phyloP scores from a whole-genome alignment of 2,113 vertebrate genomes.

The Callaeas wilsoni region DNA sequence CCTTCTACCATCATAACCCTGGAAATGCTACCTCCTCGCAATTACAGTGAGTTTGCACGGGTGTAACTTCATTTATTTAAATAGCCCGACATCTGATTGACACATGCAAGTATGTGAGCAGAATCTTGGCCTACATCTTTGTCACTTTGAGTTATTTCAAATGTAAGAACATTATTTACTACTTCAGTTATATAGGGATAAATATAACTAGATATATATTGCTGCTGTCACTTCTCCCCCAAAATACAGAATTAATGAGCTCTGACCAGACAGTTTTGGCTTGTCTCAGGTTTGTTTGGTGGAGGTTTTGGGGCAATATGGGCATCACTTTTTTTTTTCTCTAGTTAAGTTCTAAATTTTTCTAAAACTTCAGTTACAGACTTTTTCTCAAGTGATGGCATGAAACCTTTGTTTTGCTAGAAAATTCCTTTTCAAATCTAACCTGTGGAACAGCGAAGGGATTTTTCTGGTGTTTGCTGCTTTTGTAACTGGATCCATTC shows the following conservation, averaged over 20 bases:
- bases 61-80: conserved; percentile 32
- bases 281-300: not conserved
- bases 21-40: not conserved
- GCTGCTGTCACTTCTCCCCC: not conserved
- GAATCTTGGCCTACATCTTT: conserved; percentile 1
- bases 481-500: not conserved
- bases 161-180: conserved; percentile 23
- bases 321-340: not conserved
- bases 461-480: not conserved
- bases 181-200: not conserved
- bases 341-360: not conserved
- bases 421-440: not conserved
- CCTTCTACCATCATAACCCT: not conserved
- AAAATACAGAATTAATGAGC: not conserved
- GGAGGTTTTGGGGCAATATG: not conserved
- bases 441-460: not conserved
- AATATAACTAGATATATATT: not conserved
- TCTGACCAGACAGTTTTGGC: not conserved
- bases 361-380: not conserved
- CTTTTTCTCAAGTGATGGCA: not conserved
- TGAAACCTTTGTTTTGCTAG: not conserved
- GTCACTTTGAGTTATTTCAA: conserved; percentile 45
- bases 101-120: not conserved
- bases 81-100: not conserved
- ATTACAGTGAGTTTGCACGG: not conserved